These are phyloP conservation scores for Aproaerema taeniolella DNA, from an alignment of 2,888 invertebrate species.

Conservation along the genomic window DNA sequence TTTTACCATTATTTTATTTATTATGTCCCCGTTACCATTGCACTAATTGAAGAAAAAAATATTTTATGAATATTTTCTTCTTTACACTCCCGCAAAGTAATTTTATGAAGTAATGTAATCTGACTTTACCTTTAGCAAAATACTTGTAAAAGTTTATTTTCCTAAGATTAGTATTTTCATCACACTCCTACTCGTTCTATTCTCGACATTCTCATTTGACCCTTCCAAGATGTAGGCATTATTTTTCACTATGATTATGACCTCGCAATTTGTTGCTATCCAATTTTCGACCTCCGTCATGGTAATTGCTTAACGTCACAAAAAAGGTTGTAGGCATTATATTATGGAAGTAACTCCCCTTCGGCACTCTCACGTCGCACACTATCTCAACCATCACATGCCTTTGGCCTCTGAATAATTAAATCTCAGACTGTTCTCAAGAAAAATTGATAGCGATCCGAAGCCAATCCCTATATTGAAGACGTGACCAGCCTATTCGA, in stretches of 20 bases:
- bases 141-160: too few relatives aligned
- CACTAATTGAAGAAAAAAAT: too few relatives aligned
- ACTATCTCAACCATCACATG: constrained; percentile 15
- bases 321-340: constrained; percentile 14
- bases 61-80: too few relatives aligned
- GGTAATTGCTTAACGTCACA: constrained; percentile 14
- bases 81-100: too few relatives aligned
- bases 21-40: too few relatives aligned
- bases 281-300: constrained; percentile 12
- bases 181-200: too few relatives aligned
- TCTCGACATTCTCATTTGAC: too few relatives aligned
- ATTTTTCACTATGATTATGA: constrained; percentile 4
- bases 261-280: constrained; percentile 7
- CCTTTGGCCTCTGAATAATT: constrained; percentile 48
- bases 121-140: too few relatives aligned
- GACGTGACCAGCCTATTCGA: constrained; percentile 47
- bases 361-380: constrained; percentile 5
- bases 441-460: constrained; percentile 65
- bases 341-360: constrained; percentile 9
- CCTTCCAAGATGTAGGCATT: not conserved
- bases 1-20: too few relatives aligned
- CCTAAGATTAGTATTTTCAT: too few relatives aligned
- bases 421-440: constrained; percentile 48
- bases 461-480: constrained; percentile 60
- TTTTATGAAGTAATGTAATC: too few relatives aligned